Percentiles rank a stretch among this genome's conserved stretches.
phyloP scores from a whole-genome alignment of 2,113 vertebrate genomes.

The Dasypus novemcinctus region DNA sequence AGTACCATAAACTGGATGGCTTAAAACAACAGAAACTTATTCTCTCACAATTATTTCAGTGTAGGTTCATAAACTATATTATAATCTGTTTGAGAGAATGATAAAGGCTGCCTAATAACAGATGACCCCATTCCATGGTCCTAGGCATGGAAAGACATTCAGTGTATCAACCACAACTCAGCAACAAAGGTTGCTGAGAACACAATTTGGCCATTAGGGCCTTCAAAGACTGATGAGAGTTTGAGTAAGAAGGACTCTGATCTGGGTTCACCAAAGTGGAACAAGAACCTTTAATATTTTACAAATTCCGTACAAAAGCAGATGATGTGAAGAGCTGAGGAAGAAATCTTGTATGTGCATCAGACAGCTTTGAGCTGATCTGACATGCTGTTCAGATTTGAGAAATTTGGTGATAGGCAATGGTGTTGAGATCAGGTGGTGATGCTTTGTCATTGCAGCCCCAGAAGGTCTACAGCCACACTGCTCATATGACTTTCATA shows the following conservation, averaged over 20 bases:
- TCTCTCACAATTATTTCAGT: not conserved
- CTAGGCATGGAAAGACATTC: not conserved
- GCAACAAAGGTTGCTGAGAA: not conserved
- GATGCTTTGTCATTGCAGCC: not conserved
- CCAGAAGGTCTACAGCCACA: not conserved
- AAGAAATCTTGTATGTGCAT: not conserved
- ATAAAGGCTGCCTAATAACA: not conserved
- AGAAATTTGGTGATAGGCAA: not conserved
- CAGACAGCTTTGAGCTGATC: not conserved
- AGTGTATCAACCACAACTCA: not conserved
- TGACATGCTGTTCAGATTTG: not conserved
- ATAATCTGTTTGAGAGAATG: not conserved
- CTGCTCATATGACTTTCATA: not conserved
- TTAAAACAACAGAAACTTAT: no score
- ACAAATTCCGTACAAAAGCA: not conserved
- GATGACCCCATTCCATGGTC: not conserved
- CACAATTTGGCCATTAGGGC: not conserved
- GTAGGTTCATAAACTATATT: not conserved
- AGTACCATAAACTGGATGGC: no score
- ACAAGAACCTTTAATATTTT: not conserved
- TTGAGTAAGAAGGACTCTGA: not conserved
- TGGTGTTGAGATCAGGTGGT: accelerated
- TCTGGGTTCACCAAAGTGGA: not conserved
- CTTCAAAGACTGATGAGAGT: not conserved
- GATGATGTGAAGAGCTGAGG: not conserved